phyloP scores from a whole-genome alignment of 2,888 invertebrate genomes.

The Aphrophora alni region DNA sequence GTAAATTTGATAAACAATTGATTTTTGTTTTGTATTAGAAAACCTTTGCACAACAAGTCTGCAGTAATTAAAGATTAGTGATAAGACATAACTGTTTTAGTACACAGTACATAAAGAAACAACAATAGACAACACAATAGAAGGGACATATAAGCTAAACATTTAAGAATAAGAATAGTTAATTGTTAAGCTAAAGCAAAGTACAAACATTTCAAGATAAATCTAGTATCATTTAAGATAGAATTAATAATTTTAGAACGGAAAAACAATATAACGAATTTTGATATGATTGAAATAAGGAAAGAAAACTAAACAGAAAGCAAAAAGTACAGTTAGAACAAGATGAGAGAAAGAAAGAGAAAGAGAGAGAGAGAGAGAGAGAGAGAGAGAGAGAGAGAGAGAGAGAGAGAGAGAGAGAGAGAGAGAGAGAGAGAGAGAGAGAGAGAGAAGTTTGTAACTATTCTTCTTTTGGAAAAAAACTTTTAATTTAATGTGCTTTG shows the following conservation, averaged over 20 bases:
- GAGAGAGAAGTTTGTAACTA: too few relatives aligned
- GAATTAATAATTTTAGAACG: too few relatives aligned
- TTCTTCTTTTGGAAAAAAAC: too few relatives aligned
- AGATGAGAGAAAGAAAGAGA: neutral
- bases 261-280: too few relatives aligned
- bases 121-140: neutral
- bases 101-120: neutral
- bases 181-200: neutral
- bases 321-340: neutral
- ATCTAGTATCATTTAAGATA: too few relatives aligned
- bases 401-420: conserved; percentile 2
- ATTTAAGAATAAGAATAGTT: neutral
- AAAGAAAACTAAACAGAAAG: neutral
- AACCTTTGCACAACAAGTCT: neutral
- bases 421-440: neutral
- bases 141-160: neutral
- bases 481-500: too few relatives aligned
- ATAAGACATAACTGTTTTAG: too few relatives aligned
- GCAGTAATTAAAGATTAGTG: too few relatives aligned
- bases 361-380: neutral
- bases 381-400: neutral
- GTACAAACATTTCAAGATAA: too few relatives aligned
- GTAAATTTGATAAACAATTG: neutral
- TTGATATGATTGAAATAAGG: neutral
- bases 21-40: neutral